These are phyloP conservation scores for Thymelicus acteon DNA, from an alignment of 2,888 invertebrate genomes.

Conservation along the genomic window DNA sequence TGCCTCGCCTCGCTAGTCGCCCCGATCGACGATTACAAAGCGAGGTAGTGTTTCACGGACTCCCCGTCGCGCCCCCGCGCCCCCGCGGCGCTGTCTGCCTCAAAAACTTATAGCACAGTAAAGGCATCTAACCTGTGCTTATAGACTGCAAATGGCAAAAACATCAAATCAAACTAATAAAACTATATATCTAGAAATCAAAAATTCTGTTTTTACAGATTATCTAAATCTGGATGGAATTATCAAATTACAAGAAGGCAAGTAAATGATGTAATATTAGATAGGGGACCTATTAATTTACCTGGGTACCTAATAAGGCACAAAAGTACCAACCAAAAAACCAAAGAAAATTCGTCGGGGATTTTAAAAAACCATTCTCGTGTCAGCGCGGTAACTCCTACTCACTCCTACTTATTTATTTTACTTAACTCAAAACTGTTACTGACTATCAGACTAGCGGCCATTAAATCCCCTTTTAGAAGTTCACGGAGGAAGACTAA, in stretches of 20 bases:
- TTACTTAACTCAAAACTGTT: constrained; percentile 21
- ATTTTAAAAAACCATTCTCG: not conserved
- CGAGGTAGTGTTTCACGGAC: constrained; percentile 60
- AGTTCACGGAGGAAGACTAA: constrained; percentile 36
- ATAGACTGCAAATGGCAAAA: constrained; percentile 21
- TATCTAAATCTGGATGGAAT: too few species aligned
- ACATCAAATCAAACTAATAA: too few species aligned
- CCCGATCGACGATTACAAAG: constrained; percentile 62
- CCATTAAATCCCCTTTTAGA: constrained; percentile 38
- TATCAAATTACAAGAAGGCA: too few species aligned
- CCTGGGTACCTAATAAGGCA: too few species aligned
- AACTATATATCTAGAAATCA: not conserved
- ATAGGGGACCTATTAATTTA: too few species aligned
- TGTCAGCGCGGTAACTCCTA: not conserved
- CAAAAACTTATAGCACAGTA: too few species aligned
- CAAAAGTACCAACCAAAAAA: too few species aligned
- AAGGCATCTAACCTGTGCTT: too few species aligned
- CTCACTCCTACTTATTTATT: constrained; percentile 1
- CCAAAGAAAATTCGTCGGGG: too few species aligned
- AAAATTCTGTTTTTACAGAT: too few species aligned
- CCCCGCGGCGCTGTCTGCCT: constrained; percentile 63
- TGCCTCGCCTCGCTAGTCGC: constrained; percentile 46
- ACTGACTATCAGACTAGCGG: constrained; percentile 35
- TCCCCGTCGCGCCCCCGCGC: constrained; percentile 66
- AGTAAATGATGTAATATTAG: too few species aligned